Evolutionary conservation across 2,888 invertebrate species (phyloP).

Genomic region (Auanema sp.): DNA sequence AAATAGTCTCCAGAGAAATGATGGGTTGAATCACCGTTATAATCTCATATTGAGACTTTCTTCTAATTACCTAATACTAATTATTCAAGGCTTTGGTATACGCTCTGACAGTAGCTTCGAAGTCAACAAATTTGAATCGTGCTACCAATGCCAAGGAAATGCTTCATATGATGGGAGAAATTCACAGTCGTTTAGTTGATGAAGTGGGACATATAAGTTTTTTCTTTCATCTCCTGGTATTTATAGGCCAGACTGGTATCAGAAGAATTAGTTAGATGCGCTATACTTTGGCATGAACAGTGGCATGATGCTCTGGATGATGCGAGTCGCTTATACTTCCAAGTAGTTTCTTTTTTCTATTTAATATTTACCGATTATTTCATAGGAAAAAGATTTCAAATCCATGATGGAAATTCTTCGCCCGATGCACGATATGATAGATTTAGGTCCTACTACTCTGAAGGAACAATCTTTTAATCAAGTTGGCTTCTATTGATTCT

Average conservation of each 20-base stretch:
- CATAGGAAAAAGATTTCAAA: constrained; percentile 86
- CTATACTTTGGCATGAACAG: constrained; percentile 98
- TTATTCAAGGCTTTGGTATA: constrained; percentile 78
- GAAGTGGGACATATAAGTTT: constrained; percentile 77
- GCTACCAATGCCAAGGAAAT: constrained; percentile 91
- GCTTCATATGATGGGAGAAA: constrained; percentile 90
- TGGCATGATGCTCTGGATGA: constrained; percentile 91
- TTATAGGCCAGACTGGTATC: constrained; percentile 67
- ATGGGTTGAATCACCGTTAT: too few species aligned
- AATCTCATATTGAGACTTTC: too few species aligned
- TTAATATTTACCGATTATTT: constrained; percentile 74
- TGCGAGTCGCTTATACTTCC: constrained; percentile 77
- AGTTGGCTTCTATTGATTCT: constrained; percentile 54
- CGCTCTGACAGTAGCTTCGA: constrained; percentile 93
- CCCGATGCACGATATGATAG: constrained; percentile 89
- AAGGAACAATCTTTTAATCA: constrained; percentile 96
- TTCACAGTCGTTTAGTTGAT: constrained; percentile 85
- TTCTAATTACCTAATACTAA: not conserved
- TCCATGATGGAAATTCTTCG: constrained; percentile 95
- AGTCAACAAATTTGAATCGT: constrained; percentile 82
- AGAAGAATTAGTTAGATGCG: constrained; percentile 84
- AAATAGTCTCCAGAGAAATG: not conserved
- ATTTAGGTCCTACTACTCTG: constrained; percentile 88
- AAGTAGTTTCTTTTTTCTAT: constrained; percentile 70
- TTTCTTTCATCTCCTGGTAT: not conserved